Percentiles rank a stretch among this genome's conserved stretches.
These are phyloP conservation scores for Axis porcinus DNA, from an alignment of 2,113 vertebrate species.

Conservation along the genomic window DNA sequence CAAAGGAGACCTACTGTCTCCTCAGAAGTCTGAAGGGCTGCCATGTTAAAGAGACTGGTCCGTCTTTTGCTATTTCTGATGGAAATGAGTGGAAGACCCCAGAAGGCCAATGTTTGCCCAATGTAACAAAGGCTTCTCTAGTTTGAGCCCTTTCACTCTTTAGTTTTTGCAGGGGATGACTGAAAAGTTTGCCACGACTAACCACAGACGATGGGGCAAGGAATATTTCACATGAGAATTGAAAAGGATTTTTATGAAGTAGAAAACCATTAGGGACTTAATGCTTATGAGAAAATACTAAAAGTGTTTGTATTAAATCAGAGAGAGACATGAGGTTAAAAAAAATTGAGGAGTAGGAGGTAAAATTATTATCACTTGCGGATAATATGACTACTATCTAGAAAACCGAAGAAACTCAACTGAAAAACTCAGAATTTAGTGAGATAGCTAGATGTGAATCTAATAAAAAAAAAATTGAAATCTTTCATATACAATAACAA, in stretches of 20 bases:
- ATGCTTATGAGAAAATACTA: background rate
- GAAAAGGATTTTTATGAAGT: constrained; percentile 15
- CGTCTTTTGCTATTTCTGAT: background rate
- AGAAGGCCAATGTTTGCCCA: background rate
- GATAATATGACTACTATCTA: background rate
- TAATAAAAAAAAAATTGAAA: background rate
- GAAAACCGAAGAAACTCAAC: background rate
- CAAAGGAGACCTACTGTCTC: background rate
- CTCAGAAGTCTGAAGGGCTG: background rate
- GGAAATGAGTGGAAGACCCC: background rate
- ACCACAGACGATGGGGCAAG: background rate
- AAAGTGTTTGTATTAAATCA: background rate
- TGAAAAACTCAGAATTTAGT: background rate
- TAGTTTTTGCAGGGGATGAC: background rate
- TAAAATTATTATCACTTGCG: constrained; percentile 1
- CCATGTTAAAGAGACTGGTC: background rate
- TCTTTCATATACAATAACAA: background rate
- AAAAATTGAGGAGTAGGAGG: background rate
- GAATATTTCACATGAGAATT: background rate
- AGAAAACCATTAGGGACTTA: background rate
- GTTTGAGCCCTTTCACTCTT: background rate
- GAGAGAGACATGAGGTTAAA: background rate
- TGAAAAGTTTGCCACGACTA: background rate
- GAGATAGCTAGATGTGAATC: background rate
- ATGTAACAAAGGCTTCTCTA: background rate